These are phyloP conservation scores for Dichetophora obliterata DNA, from an alignment of 2,888 invertebrate species.

Conservation along the genomic window DNA sequence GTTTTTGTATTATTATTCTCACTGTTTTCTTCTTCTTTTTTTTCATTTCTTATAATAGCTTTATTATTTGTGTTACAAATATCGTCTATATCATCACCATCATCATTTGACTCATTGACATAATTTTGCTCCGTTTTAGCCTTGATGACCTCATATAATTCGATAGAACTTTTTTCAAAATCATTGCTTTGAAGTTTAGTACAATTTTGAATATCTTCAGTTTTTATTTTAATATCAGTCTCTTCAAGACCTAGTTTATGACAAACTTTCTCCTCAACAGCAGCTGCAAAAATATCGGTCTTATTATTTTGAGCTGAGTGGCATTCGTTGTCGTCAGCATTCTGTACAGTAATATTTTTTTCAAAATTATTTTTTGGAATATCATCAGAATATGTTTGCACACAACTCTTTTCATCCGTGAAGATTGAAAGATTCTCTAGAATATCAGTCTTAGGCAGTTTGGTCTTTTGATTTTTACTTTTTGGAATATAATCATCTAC, in stretches of 20 bases:
- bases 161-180: not conserved
- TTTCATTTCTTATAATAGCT: no score
- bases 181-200: not conserved
- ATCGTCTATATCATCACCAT: no score
- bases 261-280: not conserved
- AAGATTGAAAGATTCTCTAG: constrained; percentile 8
- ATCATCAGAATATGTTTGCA: not conserved
- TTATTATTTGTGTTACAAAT: no score
- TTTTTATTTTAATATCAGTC: not conserved
- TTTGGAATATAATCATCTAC: not conserved
- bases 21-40: no score
- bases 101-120: no score
- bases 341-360: not conserved
- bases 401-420: not conserved
- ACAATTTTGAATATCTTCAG: not conserved
- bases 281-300: no score
- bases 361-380: not conserved
- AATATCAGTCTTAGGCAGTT: not conserved
- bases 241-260: not conserved
- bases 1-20: no score
- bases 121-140: no score
- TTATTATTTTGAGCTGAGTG: no score
- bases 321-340: no score
- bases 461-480: not conserved
- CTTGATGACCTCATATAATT: not conserved